Evolutionary conservation across 2,113 vertebrate species (phyloP).

Genomic region (Carlito syrichta): DNA sequence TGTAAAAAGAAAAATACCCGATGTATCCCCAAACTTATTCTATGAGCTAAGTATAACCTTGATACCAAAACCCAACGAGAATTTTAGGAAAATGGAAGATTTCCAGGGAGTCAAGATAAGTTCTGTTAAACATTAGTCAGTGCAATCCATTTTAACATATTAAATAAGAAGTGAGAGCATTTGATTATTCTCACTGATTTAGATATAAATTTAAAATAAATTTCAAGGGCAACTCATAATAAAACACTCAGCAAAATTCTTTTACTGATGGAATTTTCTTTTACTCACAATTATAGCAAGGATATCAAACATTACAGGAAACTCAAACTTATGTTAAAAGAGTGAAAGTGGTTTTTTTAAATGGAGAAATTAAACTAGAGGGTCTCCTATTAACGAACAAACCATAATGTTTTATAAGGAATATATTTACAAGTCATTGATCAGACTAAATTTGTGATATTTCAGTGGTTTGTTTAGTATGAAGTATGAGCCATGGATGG

Average conservation of each 20-base stretch:
- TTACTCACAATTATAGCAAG: background rate
- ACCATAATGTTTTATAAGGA: background rate
- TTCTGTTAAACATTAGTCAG: background rate
- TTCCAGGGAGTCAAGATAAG: background rate
- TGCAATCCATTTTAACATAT: background rate
- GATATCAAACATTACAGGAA: background rate
- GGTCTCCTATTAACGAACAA: background rate
- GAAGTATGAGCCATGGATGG: background rate
- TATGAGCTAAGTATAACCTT: background rate
- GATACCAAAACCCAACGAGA: background rate
- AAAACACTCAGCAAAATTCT: background rate
- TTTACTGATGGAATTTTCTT: background rate
- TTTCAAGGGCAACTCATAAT: background rate
- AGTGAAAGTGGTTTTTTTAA: background rate
- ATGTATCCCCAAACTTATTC: background rate
- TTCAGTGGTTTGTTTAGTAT: background rate
- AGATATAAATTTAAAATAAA: background rate
- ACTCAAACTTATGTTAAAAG: background rate
- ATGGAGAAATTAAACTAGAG: background rate
- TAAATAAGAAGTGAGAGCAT: background rate
- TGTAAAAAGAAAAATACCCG: background rate
- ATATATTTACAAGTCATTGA: background rate
- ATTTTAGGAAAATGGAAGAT: background rate
- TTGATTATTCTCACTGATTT: background rate
- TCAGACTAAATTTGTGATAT: background rate